Percentiles rank a stretch among this genome's conserved stretches.
These are phyloP conservation scores for Sterrhoptilus dennistouni DNA, from an alignment of 2,113 vertebrate species.

Conservation along the genomic window DNA sequence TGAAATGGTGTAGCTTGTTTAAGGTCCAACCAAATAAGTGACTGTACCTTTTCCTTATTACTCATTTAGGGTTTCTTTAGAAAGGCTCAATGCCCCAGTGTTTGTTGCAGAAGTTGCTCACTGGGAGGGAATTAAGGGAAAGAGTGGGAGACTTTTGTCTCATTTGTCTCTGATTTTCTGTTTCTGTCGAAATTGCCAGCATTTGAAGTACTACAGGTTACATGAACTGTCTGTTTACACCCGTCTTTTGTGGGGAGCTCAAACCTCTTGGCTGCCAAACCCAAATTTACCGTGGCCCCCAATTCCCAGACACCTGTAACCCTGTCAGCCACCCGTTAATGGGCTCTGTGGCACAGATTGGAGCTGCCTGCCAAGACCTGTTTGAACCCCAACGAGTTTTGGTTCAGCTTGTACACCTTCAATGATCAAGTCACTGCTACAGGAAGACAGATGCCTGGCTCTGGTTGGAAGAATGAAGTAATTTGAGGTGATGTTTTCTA, in stretches of 20 bases:
- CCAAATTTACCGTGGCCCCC: neutral
- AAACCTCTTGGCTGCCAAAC: neutral
- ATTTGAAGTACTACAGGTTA: neutral
- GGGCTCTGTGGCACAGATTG: neutral
- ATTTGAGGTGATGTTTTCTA: neutral
- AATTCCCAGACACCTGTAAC: neutral
- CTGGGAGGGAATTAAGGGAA: neutral
- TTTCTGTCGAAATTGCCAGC: neutral
- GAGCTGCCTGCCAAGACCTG: neutral
- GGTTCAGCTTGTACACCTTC: neutral
- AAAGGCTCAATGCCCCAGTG: neutral
- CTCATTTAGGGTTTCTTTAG: neutral
- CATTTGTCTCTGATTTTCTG: neutral
- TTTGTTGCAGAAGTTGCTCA: neutral
- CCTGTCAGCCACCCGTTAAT: neutral
- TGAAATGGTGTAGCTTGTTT: neutral
- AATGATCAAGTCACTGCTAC: neutral
- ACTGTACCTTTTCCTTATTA: neutral
- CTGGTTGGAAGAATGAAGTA: neutral
- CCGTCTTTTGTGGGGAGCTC: neutral
- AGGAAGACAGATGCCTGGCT: neutral
- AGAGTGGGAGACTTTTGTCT: neutral
- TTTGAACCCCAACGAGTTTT: neutral
- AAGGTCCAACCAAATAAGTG: neutral
- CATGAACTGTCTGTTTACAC: neutral